phyloP scores from a whole-genome alignment of 1,140 invertebrate genomes.

The Penaeus japonicus region DNA sequence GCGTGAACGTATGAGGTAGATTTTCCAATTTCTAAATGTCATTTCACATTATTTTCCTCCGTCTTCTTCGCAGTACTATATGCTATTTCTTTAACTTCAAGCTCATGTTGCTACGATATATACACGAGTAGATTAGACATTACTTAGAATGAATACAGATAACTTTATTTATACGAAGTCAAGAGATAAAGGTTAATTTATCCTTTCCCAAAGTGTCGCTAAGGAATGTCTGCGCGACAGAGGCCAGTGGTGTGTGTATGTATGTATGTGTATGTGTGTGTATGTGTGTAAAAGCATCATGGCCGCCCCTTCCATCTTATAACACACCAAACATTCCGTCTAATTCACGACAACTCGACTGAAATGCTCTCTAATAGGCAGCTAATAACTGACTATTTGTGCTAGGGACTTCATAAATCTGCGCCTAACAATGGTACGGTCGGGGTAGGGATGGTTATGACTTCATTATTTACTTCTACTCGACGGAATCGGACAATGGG shows the following conservation, averaged over 20 bases:
- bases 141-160: too few species aligned
- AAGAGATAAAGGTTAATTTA: too few species aligned
- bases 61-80: neutral
- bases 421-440: conserved; percentile 23
- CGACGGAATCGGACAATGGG: conserved; percentile 48
- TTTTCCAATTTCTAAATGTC: neutral
- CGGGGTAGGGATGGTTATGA: conserved; percentile 26
- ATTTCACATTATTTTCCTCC: neutral
- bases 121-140: too few species aligned
- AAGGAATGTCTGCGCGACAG: too few species aligned
- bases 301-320: neutral
- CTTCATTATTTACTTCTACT: conserved; percentile 55
- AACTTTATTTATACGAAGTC: too few species aligned
- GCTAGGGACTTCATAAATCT: conserved; percentile 53
- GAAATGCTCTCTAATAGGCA: conserved; percentile 54
- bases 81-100: too few species aligned
- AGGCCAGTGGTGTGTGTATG: too few species aligned
- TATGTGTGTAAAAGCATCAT: neutral
- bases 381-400: conserved; percentile 53
- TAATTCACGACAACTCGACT: conserved; percentile 53
- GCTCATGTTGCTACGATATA: too few species aligned
- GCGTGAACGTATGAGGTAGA: neutral
- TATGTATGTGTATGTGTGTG: neutral
- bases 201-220: too few species aligned
- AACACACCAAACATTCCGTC: conserved; percentile 41